Evolutionary conservation across 2,888 invertebrate species (phyloP).

Genomic region (Callimorpha dominula): DNA sequence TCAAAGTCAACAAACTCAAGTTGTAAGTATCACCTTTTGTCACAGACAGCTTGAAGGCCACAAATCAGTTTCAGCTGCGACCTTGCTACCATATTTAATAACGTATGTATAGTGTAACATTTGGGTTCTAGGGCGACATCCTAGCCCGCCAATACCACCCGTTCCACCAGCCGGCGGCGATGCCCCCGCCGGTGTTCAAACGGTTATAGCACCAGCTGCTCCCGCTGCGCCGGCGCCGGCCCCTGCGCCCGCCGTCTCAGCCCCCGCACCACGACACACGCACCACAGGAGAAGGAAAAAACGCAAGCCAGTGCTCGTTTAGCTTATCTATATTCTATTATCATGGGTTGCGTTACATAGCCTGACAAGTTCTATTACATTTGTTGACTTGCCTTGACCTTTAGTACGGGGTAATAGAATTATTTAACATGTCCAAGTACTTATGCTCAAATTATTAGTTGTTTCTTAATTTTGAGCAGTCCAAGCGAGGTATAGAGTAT

Average conservation of each 20-base stretch:
- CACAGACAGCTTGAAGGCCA: conserved; percentile 29
- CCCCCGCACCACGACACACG: conserved; percentile 55
- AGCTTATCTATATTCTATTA: conserved; percentile 48
- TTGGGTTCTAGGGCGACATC: conserved; percentile 83
- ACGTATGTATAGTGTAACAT: conserved; percentile 80
- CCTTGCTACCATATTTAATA: conserved; percentile 59
- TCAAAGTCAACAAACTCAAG: conserved; percentile 79
- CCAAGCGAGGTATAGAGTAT: conserved; percentile 55
- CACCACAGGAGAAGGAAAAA: conserved; percentile 74
- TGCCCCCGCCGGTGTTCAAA: conserved; percentile 76
- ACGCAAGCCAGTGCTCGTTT: conserved; percentile 80
- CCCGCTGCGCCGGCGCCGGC: conserved; percentile 66
- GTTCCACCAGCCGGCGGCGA: conserved; percentile 78
- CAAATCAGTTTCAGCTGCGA: conserved; percentile 42
- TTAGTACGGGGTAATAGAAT: conserved; percentile 25
- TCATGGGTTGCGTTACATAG: conserved; percentile 45
- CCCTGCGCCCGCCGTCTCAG: conserved; percentile 61
- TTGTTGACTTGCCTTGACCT: conserved; percentile 14
- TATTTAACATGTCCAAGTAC: conserved; percentile 32
- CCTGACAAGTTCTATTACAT: conserved; percentile 30
- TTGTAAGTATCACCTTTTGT: conserved; percentile 73
- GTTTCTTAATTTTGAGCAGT: conserved; percentile 53
- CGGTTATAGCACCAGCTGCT: conserved; percentile 81
- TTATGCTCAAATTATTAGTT: conserved; percentile 65
- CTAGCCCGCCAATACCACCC: conserved; percentile 83